phyloP scores from a whole-genome alignment of 2,888 invertebrate genomes.

The Chymomyza procnemis region DNA sequence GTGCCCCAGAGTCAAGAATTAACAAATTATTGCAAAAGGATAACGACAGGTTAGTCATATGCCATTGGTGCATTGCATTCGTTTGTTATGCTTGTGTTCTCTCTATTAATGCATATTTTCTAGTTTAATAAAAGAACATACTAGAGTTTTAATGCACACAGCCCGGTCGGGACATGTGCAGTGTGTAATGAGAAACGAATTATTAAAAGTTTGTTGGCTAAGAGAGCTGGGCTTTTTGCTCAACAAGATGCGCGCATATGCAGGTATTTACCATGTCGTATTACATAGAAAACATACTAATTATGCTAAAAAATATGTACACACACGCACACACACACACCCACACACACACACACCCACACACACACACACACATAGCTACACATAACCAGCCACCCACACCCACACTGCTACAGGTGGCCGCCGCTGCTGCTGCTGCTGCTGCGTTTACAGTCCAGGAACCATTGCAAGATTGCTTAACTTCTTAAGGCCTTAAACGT shows the following conservation, averaged over 20 bases:
- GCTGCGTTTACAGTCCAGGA: not conserved
- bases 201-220: not conserved
- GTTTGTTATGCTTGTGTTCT: slow-evolving; percentile 14
- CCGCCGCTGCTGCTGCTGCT: slow-evolving; percentile 10
- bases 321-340: not conserved
- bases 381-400: slow-evolving; percentile 17
- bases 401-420: slow-evolving; percentile 8
- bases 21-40: too few species aligned
- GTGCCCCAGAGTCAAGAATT: slow-evolving; percentile 20
- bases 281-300: not conserved
- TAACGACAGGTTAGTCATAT: not conserved
- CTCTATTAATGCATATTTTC: slow-evolving; percentile 28
- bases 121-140: slow-evolving; percentile 6
- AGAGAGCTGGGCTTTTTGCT: not conserved
- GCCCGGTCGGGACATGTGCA: too few species aligned
- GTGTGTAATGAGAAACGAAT: not conserved
- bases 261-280: slow-evolving; percentile 1
- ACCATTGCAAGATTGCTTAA: not conserved
- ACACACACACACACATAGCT: slow-evolving; percentile 21
- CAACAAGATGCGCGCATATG: not conserved
- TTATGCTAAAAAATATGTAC: not conserved
- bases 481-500: not conserved
- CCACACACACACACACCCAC: not conserved
- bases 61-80: not conserved
- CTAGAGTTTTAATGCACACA: too few species aligned